A percentile compares a stretch with the other conserved stretches of the same genome.
Conservation (phyloP, 2,888 invertebrate genomes). For the Macaria notata region DNA sequence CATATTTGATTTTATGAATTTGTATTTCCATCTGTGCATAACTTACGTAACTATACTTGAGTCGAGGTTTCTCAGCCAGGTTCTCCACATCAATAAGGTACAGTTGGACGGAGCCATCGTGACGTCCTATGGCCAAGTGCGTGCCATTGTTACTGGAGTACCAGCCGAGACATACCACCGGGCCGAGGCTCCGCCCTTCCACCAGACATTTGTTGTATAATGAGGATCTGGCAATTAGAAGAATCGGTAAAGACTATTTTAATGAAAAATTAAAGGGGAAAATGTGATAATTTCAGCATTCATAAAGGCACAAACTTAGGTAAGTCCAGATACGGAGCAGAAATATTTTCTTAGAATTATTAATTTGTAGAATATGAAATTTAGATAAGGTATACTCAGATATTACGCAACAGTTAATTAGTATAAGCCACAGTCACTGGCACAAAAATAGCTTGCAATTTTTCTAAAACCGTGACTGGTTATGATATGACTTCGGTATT, state of each 20-base stretch:
- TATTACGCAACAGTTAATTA: too few species aligned
- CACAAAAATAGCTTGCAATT: too few species aligned
- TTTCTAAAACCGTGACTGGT: too few species aligned
- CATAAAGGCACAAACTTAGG: too few species aligned
- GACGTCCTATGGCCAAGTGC: conserved; percentile 70
- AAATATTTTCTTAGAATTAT: too few species aligned
- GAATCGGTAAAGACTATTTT: neutral
- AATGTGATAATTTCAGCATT: too few species aligned
- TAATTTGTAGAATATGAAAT: too few species aligned
- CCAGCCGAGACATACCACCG: conserved; percentile 73
- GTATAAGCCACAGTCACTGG: too few species aligned
- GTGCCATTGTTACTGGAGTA: conserved; percentile 50
- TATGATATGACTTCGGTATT: too few species aligned
- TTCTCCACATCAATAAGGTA: conserved; percentile 77
- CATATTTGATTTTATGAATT: too few species aligned
- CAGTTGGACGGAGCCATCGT: conserved; percentile 75
- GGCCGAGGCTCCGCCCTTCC: conserved; percentile 68
- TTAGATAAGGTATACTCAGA: too few species aligned
- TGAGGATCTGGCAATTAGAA: conserved; percentile 47
- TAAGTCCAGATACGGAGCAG: too few species aligned
- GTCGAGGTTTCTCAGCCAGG: conserved; percentile 58
- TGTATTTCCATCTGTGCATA: neutral
- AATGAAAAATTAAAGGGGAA: neutral
- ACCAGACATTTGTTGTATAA: conserved; percentile 64
- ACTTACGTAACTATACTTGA: conserved; percentile 72